Evolutionary conservation across 1,140 invertebrate genomes (phyloP).

Genomic region (Hypsibius dujardini): DNA sequence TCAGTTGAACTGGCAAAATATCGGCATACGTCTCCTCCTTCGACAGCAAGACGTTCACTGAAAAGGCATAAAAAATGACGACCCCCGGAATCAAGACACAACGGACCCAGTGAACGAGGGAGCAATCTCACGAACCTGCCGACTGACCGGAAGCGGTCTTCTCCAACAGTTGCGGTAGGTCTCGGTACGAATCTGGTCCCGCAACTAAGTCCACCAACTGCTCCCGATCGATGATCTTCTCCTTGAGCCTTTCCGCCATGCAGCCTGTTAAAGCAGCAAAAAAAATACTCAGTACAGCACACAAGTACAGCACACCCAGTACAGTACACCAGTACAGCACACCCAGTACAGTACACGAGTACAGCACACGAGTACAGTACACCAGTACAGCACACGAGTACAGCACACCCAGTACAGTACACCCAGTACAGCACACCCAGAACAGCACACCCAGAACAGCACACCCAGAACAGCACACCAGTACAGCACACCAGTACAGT

Average conservation of each 20-base stretch:
- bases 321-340: too few species aligned
- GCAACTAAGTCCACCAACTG: slow-evolving; percentile 72
- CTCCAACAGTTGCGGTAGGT: slow-evolving; percentile 67
- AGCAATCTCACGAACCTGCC: slow-evolving; percentile 37
- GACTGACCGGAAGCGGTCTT: slow-evolving; percentile 54
- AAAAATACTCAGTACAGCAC: slow-evolving; percentile 6
- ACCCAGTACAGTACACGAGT: too few species aligned
- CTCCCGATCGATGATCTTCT: slow-evolving; percentile 64
- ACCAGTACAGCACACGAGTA: too few species aligned
- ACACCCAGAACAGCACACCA: too few species aligned
- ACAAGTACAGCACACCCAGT: too few species aligned
- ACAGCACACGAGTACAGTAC: too few species aligned
- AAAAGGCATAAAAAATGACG: slow-evolving; percentile 21
- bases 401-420: too few species aligned
- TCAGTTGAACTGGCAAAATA: slow-evolving; percentile 66
- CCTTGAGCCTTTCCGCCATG: slow-evolving; percentile 86
- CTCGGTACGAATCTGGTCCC: slow-evolving; percentile 80
- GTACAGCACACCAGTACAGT: too few species aligned
- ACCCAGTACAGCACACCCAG: too few species aligned
- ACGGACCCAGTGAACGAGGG: slow-evolving; percentile 21
- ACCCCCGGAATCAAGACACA: slow-evolving; percentile 2
- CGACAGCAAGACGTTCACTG: slow-evolving; percentile 73
- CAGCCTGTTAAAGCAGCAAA: slow-evolving; percentile 52
- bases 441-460: too few species aligned
- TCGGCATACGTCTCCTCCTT: slow-evolving; percentile 96